Base-by-base conservation (phyloP, 2,888 invertebrate genomes). In the Plagiodera versicolora region DNA sequence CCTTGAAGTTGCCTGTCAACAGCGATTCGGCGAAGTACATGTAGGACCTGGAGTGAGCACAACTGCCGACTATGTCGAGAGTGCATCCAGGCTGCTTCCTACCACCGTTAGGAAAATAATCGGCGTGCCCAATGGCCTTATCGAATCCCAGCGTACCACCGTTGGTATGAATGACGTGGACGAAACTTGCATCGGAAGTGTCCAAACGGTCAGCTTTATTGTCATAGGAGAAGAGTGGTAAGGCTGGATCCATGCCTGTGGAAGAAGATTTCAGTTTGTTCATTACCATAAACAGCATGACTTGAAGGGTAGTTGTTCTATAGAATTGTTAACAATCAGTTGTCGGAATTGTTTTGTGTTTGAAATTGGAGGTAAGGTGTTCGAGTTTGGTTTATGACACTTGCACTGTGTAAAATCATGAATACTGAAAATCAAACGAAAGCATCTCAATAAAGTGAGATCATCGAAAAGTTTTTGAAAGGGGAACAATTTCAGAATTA, bases 21-120 rank as follows among this genome's bases (percentile, higher is more conserved):
- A 59, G 11, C 3, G 58, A 59, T 71, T 83, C 83, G 2, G 79
- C 77, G 60, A 77, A 82, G 64, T 80, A 83, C 24, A 70, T 19
- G 48, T 79, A 79, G 1, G 83, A 72, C 28, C 82, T 75, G 1
- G 68, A 66, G 69, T 84, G 84, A 2, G 82, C 69, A 67, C 84
- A 84, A 16, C 70, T 53, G 14, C 76, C 77, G 8, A 65, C 46
- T 2, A 73, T 1, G 61, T 78, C 77, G 0, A 72, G 2, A 10
- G 72, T 73, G 63, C 80, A 80, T 44, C 79, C 79, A n/a, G 77
- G 75, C 67, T 79, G 80, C 3, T 32, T 53, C 5, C 11, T 48
- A 3, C 79, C 80, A 10, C 77, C 78, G 64, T 80, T 80, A 8
- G 78, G 78, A 59, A 61, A 78, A 59, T 71, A 78, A 67, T 80